Evolutionary conservation across 2,888 invertebrate species (phyloP), one percentile per base, ranked within the genome.

Genomic region (Tuberolachnus salignus): DNA sequence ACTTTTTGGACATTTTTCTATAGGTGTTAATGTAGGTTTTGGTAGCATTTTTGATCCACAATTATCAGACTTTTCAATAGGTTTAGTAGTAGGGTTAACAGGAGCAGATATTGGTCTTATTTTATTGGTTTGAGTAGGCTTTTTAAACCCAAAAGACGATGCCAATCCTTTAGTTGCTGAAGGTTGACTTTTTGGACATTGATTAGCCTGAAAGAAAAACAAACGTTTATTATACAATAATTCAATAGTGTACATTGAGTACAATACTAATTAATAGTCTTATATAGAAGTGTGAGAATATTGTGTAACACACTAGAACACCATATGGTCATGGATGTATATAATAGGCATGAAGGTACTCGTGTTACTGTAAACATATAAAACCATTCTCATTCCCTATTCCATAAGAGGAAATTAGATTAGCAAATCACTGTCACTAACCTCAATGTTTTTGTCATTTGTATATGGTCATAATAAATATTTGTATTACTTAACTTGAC

Each of bases 131-230:
- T 88, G 87, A 59, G 86, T 84, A 61, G 89, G 89, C 80, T 91
- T 89, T 71, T 92, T 91, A 86, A 94, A 94, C 67, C 94, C 94
- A 85, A 94, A 94, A 61, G 94, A 93, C 84, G 92, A 93, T 80
- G 93, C 91, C 82, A 93, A 91, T 71, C 94, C 94, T 82, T 90
- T 89, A 81, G 89, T 89, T 80, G 87, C 88, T 83, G 89, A 88
- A 21, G 23, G 21, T 51, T 59, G 78, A 23, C n/a, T 78, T 59
- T 78, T 69, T 42, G 14, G 16, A 61, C 34, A 67, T 49, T 69
- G 69, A 14, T 69, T 78, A 21, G 78, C 67, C 78, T 67, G 34
- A 67, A 59, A 78, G 9, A 19, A 67, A 49, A 49, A 42, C n/a
- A 55, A 34, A 34, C 3, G 6, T 34, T 3, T 34, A 6, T 34